These are phyloP conservation scores for Beris chalybata DNA, from an alignment of 2,888 invertebrate genomes.

Conservation along the genomic window DNA sequence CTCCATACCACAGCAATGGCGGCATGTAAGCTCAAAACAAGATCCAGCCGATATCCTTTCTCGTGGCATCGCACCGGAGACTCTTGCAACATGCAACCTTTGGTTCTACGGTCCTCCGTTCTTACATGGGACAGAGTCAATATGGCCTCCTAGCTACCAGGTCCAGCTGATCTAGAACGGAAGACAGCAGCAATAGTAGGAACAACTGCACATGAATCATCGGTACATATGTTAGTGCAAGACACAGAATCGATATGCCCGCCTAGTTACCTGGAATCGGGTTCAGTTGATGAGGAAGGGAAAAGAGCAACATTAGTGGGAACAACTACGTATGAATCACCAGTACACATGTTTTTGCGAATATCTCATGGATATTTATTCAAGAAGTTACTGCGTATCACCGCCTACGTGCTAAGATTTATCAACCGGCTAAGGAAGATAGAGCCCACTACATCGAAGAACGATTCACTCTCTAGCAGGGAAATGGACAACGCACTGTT, in stretches of 20 bases:
- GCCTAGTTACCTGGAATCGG: neutral
- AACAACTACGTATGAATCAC: neutral
- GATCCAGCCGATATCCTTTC: slow-evolving; percentile 35
- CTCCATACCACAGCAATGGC: slow-evolving; percentile 4
- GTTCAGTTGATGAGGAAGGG: neutral
- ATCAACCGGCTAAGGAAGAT: neutral
- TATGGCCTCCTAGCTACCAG: neutral
- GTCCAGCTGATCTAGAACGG: neutral
- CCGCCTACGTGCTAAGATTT: neutral
- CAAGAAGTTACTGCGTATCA: neutral
- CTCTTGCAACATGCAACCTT: slow-evolving; percentile 26
- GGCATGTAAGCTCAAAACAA: slow-evolving; percentile 25
- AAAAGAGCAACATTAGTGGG: neutral
- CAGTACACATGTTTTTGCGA: neutral
- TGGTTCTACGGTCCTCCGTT: slow-evolving; percentile 33
- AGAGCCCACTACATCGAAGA: neutral
- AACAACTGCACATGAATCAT: neutral
- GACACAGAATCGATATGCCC: neutral
- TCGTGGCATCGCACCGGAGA: slow-evolving; percentile 29
- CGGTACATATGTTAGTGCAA: neutral
- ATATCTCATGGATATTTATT: neutral
- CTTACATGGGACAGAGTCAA: slow-evolving; percentile 17
- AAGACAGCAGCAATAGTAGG: neutral
- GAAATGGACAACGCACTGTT: neutral
- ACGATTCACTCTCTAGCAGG: too few species aligned